A percentile compares a stretch with the other conserved stretches of the same genome.
Evolutionary conservation across 1,140 invertebrate species (phyloP).

Genomic region (Bombus affinis): DNA sequence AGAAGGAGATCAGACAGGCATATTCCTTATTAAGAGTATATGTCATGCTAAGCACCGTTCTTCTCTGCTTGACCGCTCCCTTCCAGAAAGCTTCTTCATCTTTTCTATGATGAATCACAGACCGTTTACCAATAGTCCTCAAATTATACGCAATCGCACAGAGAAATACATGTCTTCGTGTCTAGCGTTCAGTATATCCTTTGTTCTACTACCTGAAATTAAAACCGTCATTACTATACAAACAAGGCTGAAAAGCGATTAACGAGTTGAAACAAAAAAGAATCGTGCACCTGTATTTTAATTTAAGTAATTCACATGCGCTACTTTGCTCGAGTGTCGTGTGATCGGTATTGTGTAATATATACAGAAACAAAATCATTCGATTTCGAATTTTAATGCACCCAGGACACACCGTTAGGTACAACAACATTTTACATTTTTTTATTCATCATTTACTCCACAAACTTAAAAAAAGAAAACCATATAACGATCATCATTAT

Average conservation of each 20-base stretch:
- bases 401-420: not conserved
- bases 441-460: conserved; percentile 3
- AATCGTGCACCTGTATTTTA: conserved; percentile 41
- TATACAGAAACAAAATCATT: conserved; percentile 5
- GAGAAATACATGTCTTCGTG: not conserved
- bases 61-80: conserved; percentile 18
- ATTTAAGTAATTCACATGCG: conserved; percentile 24
- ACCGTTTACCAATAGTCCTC: not conserved
- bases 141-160: not conserved
- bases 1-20: conserved; percentile 44
- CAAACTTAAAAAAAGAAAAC: not conserved
- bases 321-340: not conserved
- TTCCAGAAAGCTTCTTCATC: conserved; percentile 34
- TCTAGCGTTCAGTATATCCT: not conserved
- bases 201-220: not conserved
- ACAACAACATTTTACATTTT: not conserved
- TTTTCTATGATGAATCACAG: conserved; percentile 34
- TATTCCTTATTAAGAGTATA: conserved; percentile 48
- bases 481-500: not conserved
- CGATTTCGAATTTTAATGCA: not conserved
- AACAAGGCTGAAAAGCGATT: not conserved
- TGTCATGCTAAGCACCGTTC: conserved; percentile 37
- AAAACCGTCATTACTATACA: not conserved
- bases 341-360: not conserved
- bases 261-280: not conserved